Evolutionary conservation across 2,797 vertebrate species (phyloP), one percentile per base, ranked within the genome.

Genomic region (Acipenser transmontanus): DNA sequence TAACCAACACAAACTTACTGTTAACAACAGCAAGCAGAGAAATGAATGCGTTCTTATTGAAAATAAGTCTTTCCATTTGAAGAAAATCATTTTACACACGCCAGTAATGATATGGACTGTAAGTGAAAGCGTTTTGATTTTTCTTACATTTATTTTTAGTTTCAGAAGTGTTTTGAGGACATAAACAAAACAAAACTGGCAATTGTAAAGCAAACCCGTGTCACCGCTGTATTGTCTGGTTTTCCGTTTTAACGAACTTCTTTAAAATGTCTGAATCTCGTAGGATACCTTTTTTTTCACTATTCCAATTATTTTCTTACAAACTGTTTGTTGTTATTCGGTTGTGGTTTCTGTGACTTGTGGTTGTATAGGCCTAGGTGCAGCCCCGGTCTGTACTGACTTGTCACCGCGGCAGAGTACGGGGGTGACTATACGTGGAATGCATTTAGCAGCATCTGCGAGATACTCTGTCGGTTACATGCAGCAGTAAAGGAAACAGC

Each of bases 1-100:
- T 88, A 83, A 89, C 88, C 74, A 77, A 77, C 75, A 73, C 77
- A 78, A 70, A 73, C 67, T n/a, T n/a, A 34, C 34, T 75, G 74
- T 66, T 57, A 62, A 68, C 72, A 71, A 70, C 72, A 71, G 68
- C 70, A 77, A 69, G 66, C 72, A 64, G 70, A 65, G 66, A 69
- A 7, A n/a, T 57, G 54, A n/a, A 57, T 13, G 54, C 54, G 54
- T n/a, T n/a, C 2, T n/a, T 7, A 11, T n/a, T n/a, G 54, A n/a
- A n/a, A n/a, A 57, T 13, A 57, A 11, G 1, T n/a, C 11, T 13
- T 12, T 52, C 5, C 2, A 8, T 12, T 3, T 17, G 17, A 17
- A 17, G 17, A 17, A 17, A 17, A 17, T 17, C 17, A 1, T 17
- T 34, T 34, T 34, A 34, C 34, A 4, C 34, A 34, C 47, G 59